Base-by-base conservation (phyloP, 2,888 invertebrate genomes). In the Pterostichus niger region DNA sequence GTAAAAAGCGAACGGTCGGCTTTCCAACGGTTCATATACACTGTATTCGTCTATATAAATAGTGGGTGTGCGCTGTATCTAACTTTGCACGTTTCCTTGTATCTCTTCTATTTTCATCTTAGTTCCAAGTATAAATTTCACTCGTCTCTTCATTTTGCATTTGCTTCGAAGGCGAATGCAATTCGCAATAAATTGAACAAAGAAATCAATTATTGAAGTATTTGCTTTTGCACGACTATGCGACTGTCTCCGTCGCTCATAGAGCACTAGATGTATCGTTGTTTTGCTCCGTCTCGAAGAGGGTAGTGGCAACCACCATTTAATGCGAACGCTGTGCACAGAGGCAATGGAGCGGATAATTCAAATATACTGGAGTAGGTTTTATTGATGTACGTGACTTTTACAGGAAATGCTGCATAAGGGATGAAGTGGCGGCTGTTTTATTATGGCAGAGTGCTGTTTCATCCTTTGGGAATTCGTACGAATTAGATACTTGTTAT, bases 291-390 rank as follows among this genome's bases (percentile, higher is more conserved):
- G 3, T 17, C 68, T 40, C 56, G 13, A 71, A 40, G 31, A 71
- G 64, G 64, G 44, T 71, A 71, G 68, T 44, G 68, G 17, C 5
- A 44, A 10, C 68, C 68, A 44, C 40, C 68, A 71, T 71, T 71
- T 71, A 71, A 71, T 71, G 68, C 68, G 68, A 44, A 17, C 68
- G 0, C 40, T 40, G 44, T 44, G 68, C 68, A 13, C 64, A 44
- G 68, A 44, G 68, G 77, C 83, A 77, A 83, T 83, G 64, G 76
- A 56, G 61, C 64, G 77, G 77, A 83, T 77, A 83, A 83, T 83
- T 83, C 83, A 83, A 83, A 83, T 83, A 83, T 83, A 83, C 77
- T 54, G 54, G 13, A 77, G 77, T 76, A 77, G 61, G 59, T 82
- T 82, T 82, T 75, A 75, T 82, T 73, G 75, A 54, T 73, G 56